Conservation (phyloP, 2,797 vertebrate genomes). For the Furcifer pardalis region DNA sequence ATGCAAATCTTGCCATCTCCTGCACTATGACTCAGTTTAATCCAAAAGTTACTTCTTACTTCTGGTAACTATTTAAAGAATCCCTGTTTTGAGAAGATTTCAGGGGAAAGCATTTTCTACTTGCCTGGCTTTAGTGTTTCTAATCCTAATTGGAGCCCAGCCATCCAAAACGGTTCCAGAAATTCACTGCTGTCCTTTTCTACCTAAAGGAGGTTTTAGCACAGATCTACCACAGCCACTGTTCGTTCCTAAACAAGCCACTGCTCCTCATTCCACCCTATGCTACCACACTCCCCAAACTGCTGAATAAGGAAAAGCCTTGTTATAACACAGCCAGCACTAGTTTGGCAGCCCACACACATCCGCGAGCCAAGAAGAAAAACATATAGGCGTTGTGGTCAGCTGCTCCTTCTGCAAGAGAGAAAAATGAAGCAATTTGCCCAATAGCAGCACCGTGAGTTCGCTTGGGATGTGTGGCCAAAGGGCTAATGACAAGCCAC, state of each 20-base stretch:
- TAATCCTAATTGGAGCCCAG: not conserved
- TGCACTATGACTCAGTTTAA: not conserved
- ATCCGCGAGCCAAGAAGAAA: conserved; percentile 38
- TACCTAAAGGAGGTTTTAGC: not conserved
- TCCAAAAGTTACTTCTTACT: not conserved
- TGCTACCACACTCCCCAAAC: not conserved
- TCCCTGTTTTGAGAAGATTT: not conserved
- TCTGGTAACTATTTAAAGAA: not conserved
- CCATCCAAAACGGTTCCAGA: not conserved
- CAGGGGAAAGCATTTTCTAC: not conserved
- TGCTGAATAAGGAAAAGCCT: conserved; percentile 16
- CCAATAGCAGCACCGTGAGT: conserved; percentile 34
- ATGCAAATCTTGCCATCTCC: not conserved
- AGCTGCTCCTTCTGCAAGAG: conserved; percentile 32
- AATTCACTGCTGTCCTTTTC: not conserved
- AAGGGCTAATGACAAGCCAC: conserved; percentile 54
- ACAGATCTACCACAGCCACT: not conserved
- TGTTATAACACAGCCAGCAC: conserved; percentile 32
- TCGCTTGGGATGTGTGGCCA: conserved; percentile 24
- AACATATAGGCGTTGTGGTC: not conserved
- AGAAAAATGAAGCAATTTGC: conserved; percentile 47
- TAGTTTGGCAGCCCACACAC: conserved; percentile 29
- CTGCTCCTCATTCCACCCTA: not conserved
- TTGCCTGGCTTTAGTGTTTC: not conserved
- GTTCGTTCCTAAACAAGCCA: not conserved